A percentile compares a stretch with the other conserved stretches of the same genome.
Conservation (phyloP, 1,140 invertebrate genomes). For the Chlorops oryzae region DNA sequence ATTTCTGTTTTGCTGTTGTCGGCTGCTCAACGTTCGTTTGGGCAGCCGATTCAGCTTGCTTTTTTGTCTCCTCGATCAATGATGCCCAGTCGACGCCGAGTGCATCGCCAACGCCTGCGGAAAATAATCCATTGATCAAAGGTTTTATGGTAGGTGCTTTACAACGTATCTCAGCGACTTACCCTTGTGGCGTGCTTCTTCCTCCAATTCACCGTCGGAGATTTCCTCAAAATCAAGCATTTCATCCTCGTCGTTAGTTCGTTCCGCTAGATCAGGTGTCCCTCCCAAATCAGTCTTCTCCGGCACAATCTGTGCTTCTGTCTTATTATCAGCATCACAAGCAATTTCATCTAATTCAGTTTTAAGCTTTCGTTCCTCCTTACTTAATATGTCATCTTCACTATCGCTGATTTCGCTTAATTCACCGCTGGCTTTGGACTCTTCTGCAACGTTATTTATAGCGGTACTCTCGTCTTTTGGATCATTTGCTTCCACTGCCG, state of each 20-base stretch:
- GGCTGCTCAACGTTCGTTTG: constrained; percentile 42
- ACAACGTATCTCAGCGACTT: not conserved
- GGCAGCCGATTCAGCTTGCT: constrained; percentile 49
- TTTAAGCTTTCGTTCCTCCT: constrained; percentile 38
- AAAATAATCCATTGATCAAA: too few relatives aligned
- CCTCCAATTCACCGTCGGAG: constrained; percentile 79
- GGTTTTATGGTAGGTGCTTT: not conserved
- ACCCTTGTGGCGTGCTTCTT: constrained; percentile 56
- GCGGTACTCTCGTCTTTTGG: too few relatives aligned
- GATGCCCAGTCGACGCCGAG: constrained; percentile 90
- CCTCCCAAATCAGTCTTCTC: constrained; percentile 30
- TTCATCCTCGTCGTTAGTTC: constrained; percentile 53
- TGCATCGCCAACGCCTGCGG: constrained; percentile 70
- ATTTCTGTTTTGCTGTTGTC: constrained; percentile 62
- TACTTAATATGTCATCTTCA: constrained; percentile 75
- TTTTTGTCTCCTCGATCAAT: constrained; percentile 68
- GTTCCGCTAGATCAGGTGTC: constrained; percentile 41
- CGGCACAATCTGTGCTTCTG: constrained; percentile 18
- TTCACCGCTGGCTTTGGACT: constrained; percentile 50
- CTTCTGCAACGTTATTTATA: too few relatives aligned
- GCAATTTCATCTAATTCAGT: constrained; percentile 14
- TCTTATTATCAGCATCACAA: too few relatives aligned
- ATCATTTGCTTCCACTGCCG: too few relatives aligned
- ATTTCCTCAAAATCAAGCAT: constrained; percentile 81
- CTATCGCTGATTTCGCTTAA: constrained; percentile 82